Evolutionary conservation across 2,888 invertebrate species (phyloP), one percentile per base, ranked within the genome.

Genomic region (Balanococcus diminutus): DNA sequence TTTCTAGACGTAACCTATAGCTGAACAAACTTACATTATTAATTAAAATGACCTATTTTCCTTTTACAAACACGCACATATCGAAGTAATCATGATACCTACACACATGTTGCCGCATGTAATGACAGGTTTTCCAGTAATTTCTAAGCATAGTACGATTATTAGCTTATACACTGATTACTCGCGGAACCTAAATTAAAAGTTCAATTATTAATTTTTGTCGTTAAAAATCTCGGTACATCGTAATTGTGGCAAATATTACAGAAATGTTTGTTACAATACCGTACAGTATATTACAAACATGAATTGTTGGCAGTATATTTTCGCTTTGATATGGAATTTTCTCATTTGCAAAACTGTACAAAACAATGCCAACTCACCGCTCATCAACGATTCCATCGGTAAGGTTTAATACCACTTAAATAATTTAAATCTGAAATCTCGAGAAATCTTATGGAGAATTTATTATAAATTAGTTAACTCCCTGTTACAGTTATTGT

Each of bases 281-380:
- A 72, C 11, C 16, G 31, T 31, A 16, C 19, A 72, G 72, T 72
- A 31, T 72, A 36, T 36, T 6, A 79, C n/a, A 2, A 79, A 32
- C 36, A 79, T 79, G 75, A 79, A 36, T 36, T 36, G 19, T 9
- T 79, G 32, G 32, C 19, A 79, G 32, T 79, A 36, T 19, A 11
- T 79, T n/a, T n/a, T n/a, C 9, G 36, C 75, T n/a, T 9, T 67
- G 67, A 22, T 84, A 25, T 84, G 67, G 61, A 36, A 36, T 84
- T 32, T 31, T 31, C 16, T 82, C 32, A 61, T 84, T 8, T 61
- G 84, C 9, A 32, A 67, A 56, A 84, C 11, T 22, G 9, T 36
- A 25, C 67, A 84, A 84, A 84, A 84, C 22, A 67, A 84, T 67
- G 32, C 36, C 6, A 84, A 84, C n/a, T 56, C 67, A 19, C 61